Conservation (phyloP, 2,888 invertebrate genomes). For the Omphaloscelis lunosa region DNA sequence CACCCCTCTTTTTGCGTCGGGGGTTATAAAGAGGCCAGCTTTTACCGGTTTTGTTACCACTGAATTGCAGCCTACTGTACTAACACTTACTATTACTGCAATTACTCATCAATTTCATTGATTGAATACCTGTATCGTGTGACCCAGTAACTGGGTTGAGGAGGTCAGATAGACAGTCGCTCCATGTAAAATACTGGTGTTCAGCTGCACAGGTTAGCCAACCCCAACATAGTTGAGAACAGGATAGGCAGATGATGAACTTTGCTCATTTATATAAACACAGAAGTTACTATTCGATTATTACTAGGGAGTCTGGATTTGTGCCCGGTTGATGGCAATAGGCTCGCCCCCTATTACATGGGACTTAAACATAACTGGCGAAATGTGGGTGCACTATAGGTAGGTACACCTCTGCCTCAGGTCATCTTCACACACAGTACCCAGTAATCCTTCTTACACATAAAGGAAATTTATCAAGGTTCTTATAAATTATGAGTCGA, state of each 20-base stretch:
- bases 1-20: too few relatives aligned
- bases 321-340: too few relatives aligned
- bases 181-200: neutral
- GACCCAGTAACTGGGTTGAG: neutral
- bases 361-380: too few relatives aligned
- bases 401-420: neutral
- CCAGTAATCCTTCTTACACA: constrained; percentile 14
- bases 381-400: too few relatives aligned
- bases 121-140: neutral
- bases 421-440: neutral
- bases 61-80: too few relatives aligned
- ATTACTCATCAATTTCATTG: neutral
- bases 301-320: too few relatives aligned
- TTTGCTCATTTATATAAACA: neutral
- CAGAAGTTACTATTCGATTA: neutral
- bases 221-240: neutral
- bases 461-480: constrained; percentile 47
- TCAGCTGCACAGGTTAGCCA: neutral
- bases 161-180: neutral
- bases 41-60: too few relatives aligned
- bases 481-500: constrained; percentile 41
- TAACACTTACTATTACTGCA: neutral
- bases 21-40: too few relatives aligned
- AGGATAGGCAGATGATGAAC: neutral
- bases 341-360: too few relatives aligned